A percentile compares a stretch with the other conserved stretches of the same genome.
Conservation (phyloP, 2,888 invertebrate species). For the Eupithecia subfuscata region DNA sequence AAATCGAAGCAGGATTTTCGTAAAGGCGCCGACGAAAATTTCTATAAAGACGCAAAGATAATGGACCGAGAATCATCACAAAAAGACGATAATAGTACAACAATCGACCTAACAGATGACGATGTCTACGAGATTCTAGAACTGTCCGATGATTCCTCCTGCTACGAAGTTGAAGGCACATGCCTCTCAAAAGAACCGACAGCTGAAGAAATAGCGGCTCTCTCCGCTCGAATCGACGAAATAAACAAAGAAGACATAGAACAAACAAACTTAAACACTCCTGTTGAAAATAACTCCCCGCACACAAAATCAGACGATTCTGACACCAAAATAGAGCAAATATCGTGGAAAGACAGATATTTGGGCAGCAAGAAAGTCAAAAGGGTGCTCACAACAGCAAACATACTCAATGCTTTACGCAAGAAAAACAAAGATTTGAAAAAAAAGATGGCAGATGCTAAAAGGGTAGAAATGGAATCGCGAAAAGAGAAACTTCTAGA, state of each 20-base stretch:
- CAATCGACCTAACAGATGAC: constrained; percentile 34
- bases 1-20: constrained; percentile 70
- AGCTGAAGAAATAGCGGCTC: constrained; percentile 72
- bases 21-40: constrained; percentile 66
- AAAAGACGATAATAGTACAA: not conserved
- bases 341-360: constrained; percentile 85
- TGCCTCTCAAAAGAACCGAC: constrained; percentile 77
- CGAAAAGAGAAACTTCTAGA: constrained; percentile 45
- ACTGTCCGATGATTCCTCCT: constrained; percentile 72
- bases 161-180: constrained; percentile 68
- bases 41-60: constrained; percentile 52
- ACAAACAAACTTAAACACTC: constrained; percentile 48
- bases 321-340: constrained; percentile 36
- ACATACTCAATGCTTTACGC: constrained; percentile 84
- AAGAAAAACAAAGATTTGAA: constrained; percentile 83
- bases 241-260: constrained; percentile 67
- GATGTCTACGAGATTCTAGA: constrained; percentile 65
- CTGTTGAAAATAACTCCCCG: constrained; percentile 1
- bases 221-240: constrained; percentile 79
- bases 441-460: constrained; percentile 66
- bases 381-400: constrained; percentile 81
- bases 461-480: constrained; percentile 41
- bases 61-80: not conserved
- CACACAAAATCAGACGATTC: constrained; percentile 20
- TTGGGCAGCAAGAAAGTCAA: constrained; percentile 85